phyloP scores from a whole-genome alignment of 2,888 invertebrate species.

The Nasonia oneida region DNA sequence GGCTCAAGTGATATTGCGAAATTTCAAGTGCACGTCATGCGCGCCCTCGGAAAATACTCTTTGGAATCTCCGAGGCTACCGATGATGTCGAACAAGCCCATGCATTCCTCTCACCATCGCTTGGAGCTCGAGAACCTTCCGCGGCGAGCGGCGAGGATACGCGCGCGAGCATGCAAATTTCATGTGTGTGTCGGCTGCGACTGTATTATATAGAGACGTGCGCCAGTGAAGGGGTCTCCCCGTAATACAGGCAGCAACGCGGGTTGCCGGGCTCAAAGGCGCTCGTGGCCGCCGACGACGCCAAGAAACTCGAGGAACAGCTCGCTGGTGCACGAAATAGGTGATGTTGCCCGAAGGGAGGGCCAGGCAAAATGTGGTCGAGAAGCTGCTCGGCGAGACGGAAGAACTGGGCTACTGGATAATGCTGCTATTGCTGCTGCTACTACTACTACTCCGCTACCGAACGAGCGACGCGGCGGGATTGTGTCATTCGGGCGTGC shows the following conservation, averaged over 20 bases:
- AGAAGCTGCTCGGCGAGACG: background rate
- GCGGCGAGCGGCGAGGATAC: background rate
- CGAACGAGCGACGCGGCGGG: background rate
- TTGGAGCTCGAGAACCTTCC: background rate
- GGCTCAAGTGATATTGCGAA: slow-evolving; percentile 10
- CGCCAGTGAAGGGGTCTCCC: background rate
- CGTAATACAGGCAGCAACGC: background rate
- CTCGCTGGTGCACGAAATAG: slow-evolving; percentile 8
- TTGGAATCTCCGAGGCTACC: background rate
- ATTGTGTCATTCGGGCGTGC: background rate
- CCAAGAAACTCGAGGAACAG: background rate
- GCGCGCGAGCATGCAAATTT: background rate
- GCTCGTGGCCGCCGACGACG: background rate
- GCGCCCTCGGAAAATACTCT: slow-evolving; percentile 9
- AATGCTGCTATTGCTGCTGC: background rate
- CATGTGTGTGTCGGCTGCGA: slow-evolving; percentile 5
- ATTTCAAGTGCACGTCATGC: slow-evolving; percentile 6
- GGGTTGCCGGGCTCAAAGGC: background rate
- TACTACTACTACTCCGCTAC: too few species aligned
- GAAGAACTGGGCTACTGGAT: slow-evolving; percentile 7
- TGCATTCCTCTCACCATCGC: background rate
- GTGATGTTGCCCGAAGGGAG: background rate
- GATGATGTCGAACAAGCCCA: slow-evolving; percentile 1
- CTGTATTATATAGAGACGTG: background rate
- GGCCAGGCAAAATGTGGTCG: background rate